A percentile compares a stretch with the other conserved stretches of the same genome.
phyloP scores from a whole-genome alignment of 2,113 vertebrate genomes.

The Xyliphius kryptos region DNA sequence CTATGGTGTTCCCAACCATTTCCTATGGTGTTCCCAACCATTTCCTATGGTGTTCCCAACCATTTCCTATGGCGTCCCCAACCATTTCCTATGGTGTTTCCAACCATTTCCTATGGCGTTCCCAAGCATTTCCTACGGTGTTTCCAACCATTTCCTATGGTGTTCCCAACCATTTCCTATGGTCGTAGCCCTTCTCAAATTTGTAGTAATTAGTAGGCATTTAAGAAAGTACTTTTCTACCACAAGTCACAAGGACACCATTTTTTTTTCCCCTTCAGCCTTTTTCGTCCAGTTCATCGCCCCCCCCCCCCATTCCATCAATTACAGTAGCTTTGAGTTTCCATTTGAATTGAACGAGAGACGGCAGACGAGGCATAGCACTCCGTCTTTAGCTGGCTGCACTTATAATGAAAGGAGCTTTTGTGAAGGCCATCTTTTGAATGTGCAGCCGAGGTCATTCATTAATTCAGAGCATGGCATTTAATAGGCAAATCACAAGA shows the following conservation, averaged over 20 bases:
- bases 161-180: too few relatives aligned
- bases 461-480: constrained; percentile 84
- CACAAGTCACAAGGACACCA: constrained; percentile 37
- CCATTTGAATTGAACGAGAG: constrained; percentile 38
- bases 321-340: constrained; percentile 41
- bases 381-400: constrained; percentile 30
- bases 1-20: too few relatives aligned
- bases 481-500: constrained; percentile 88
- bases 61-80: too few relatives aligned
- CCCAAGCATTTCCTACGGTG: too few relatives aligned
- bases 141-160: too few relatives aligned
- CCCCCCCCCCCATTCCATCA: constrained; percentile 38
- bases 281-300: constrained; percentile 23
- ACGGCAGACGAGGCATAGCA: constrained; percentile 33
- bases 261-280: constrained; percentile 28
- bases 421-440: constrained; percentile 67
- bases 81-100: too few relatives aligned
- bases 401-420: constrained; percentile 47
- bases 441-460: constrained; percentile 72
- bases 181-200: too few relatives aligned
- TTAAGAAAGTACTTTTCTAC: too few relatives aligned
- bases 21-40: too few relatives aligned
- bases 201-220: too few relatives aligned
- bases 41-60: too few relatives aligned
- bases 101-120: too few relatives aligned